phyloP scores from a whole-genome alignment of 2,888 invertebrate species.

The Lepas anatifera region DNA sequence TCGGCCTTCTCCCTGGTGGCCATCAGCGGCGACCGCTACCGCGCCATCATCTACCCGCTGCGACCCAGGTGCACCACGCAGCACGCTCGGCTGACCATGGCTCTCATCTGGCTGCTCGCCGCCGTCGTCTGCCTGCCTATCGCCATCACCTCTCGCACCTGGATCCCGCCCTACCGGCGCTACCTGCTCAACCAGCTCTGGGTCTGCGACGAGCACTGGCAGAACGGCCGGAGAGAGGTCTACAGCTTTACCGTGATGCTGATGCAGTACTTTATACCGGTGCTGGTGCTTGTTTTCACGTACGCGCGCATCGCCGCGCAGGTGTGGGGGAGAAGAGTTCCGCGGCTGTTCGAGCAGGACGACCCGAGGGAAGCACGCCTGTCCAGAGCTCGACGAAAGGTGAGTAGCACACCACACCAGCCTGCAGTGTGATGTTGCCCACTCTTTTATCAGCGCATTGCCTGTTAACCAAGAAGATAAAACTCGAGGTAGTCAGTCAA shows the following conservation, averaged over 20 bases:
- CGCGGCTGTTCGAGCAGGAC: conserved; percentile 78
- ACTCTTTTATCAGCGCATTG: no score
- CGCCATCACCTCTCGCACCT: conserved; percentile 51
- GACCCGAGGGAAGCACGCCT: conserved; percentile 31
- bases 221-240: conserved; percentile 45
- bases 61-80: conserved; percentile 64
- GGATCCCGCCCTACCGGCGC: conserved; percentile 22
- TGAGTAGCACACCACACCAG: no score
- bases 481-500: no score
- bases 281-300: conserved; percentile 65
- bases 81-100: conserved; percentile 54
- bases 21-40: conserved; percentile 78
- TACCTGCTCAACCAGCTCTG: conserved; percentile 16
- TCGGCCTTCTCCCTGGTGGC: conserved; percentile 83
- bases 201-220: conserved; percentile 24
- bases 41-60: conserved; percentile 80
- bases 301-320: conserved; percentile 73
- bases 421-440: no score
- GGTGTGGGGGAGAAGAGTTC: conserved; percentile 70
- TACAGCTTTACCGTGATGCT: conserved; percentile 66
- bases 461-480: no score
- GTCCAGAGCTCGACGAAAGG: conserved; percentile 73
- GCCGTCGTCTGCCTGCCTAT: conserved; percentile 68
- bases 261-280: conserved; percentile 71
- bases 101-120: conserved; percentile 60